Evolutionary conservation across 2,113 vertebrate species (phyloP).

Genomic region (Nycticryphes semicollaris): DNA sequence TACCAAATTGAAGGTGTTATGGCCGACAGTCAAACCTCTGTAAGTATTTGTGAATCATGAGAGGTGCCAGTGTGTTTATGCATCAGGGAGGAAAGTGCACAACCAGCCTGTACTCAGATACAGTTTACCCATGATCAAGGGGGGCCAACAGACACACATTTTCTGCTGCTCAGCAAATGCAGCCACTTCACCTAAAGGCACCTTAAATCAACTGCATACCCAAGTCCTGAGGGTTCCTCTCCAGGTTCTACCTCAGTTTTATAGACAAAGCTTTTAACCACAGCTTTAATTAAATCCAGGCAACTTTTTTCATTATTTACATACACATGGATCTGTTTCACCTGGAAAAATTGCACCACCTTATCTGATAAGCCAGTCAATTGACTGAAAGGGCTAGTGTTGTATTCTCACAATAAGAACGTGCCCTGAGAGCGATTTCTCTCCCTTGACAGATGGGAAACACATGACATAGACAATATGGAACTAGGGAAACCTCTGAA

Average conservation of each 20-base stretch:
- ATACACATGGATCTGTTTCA: neutral
- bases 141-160: neutral
- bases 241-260: neutral
- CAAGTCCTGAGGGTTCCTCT: neutral
- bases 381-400: neutral
- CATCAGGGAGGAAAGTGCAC: neutral
- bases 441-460: neutral
- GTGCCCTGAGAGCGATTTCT: neutral
- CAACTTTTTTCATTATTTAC: neutral
- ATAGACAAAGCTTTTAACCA: neutral
- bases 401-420: neutral
- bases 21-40: neutral
- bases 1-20: neutral
- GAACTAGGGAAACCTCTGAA: neutral
- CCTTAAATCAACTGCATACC: neutral
- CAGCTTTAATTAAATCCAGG: neutral
- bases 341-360: neutral
- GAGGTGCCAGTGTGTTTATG: accelerated
- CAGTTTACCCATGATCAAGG: neutral
- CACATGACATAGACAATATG: neutral
- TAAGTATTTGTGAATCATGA: neutral
- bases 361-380: neutral
- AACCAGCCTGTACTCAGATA: neutral
- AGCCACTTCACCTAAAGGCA: neutral
- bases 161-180: neutral